These are phyloP conservation scores for Tachycineta bicolor DNA, from an alignment of 2,113 vertebrate genomes.

Conservation along the genomic window DNA sequence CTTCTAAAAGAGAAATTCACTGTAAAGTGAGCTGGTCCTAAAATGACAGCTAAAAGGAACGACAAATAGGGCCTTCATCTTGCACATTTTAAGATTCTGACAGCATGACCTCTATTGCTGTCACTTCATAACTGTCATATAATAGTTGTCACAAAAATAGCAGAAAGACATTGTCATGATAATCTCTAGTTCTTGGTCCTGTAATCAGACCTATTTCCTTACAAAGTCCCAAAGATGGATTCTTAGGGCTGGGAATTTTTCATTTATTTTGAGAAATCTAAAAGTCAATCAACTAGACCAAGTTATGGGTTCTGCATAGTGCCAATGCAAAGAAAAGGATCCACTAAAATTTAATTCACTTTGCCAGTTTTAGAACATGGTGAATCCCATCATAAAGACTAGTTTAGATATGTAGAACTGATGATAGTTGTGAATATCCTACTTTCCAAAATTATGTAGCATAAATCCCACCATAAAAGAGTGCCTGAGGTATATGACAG, in stretches of 20 bases:
- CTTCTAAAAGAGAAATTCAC: conserved; percentile 21
- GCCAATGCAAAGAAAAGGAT: background rate
- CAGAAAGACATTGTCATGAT: background rate
- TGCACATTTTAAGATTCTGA: conserved; percentile 41
- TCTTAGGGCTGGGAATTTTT: background rate
- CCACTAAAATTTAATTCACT: background rate
- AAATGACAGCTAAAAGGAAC: conserved; percentile 1
- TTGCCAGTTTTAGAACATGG: background rate
- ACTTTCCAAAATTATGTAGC: background rate
- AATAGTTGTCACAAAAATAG: conserved; percentile 7
- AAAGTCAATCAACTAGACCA: background rate
- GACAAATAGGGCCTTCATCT: background rate
- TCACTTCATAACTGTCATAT: conserved; percentile 39
- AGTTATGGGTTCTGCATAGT: background rate
- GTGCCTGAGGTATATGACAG: background rate
- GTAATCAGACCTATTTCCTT: background rate
- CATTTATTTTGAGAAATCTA: background rate
- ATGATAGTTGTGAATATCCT: background rate
- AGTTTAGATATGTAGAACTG: background rate
- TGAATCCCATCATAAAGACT: background rate
- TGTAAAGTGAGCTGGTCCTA: conserved; percentile 17
- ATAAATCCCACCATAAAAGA: background rate
- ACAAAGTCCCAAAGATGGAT: background rate
- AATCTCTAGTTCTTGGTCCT: background rate
- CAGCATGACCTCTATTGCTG: conserved; percentile 34